Percentiles rank a stretch among this genome's conserved stretches.
phyloP scores from a whole-genome alignment of 2,113 vertebrate species.

The Lampris incognitus region DNA sequence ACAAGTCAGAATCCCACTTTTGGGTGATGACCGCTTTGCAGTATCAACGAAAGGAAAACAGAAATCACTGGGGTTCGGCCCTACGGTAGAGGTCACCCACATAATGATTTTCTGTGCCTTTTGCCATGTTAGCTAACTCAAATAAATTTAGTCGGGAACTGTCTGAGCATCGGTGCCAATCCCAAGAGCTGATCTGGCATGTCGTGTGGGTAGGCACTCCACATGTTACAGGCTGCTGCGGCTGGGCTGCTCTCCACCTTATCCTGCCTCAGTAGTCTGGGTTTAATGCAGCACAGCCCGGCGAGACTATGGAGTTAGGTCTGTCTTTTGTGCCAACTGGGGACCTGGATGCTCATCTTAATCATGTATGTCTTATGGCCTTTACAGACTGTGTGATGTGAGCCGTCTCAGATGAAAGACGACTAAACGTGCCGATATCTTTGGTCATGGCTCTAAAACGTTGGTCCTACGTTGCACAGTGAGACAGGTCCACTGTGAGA shows the following conservation, averaged over 20 bases:
- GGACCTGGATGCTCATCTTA: neutral
- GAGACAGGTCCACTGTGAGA: too few species aligned
- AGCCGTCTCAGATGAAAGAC: too few species aligned
- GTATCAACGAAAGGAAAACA: neutral
- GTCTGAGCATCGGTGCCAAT: neutral
- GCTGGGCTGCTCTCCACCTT: neutral
- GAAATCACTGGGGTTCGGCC: too few species aligned
- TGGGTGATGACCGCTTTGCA: neutral
- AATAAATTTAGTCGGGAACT: neutral
- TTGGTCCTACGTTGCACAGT: too few species aligned
- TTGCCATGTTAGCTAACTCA: neutral
- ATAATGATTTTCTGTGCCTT: neutral
- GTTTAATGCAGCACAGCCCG: constrained; percentile 17
- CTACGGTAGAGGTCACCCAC: too few species aligned
- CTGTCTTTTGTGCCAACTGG: neutral
- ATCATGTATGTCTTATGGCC: too few species aligned
- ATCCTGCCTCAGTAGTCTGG: constrained; percentile 15
- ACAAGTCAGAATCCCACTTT: neutral
- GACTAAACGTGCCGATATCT: too few species aligned
- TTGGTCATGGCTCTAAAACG: too few species aligned
- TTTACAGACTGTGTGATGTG: too few species aligned
- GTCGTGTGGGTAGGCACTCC: neutral
- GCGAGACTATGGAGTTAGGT: neutral
- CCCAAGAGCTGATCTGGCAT: neutral
- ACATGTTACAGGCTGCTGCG: neutral